Conservation (phyloP, 2,797 vertebrate genomes). For the Crenuchus spilurus region DNA sequence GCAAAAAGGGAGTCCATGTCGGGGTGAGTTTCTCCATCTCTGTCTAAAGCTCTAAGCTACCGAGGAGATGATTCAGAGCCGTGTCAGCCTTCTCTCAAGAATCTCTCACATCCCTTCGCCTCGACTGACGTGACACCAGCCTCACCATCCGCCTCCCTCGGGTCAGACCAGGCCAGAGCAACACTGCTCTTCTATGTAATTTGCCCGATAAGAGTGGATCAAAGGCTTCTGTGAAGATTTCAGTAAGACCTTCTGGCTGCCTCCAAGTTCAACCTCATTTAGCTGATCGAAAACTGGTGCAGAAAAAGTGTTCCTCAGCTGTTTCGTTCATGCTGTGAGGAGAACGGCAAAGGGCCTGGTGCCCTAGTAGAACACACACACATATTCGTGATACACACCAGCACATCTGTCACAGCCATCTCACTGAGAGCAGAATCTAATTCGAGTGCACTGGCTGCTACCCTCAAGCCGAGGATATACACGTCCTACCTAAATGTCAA, state of each 20-base stretch:
- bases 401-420: conserved; percentile 51
- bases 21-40: conserved; percentile 4
- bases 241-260: conserved; percentile 60
- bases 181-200: conserved; percentile 11
- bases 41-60: background rate
- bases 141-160: background rate
- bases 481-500: conserved; percentile 62
- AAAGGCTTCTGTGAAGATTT: conserved; percentile 64
- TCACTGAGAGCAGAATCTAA: conserved; percentile 56
- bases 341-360: conserved; percentile 7
- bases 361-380: conserved; percentile 32
- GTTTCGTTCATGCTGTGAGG: conserved; percentile 14
- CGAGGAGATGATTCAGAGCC: conserved; percentile 23
- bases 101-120: conserved; percentile 5
- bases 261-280: conserved; percentile 35
- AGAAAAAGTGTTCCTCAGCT: conserved; percentile 31
- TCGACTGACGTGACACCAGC: conserved; percentile 16
- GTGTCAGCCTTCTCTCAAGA: conserved; percentile 12
- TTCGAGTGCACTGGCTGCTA: conserved; percentile 51
- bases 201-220: conserved; percentile 24
- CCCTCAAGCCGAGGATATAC: conserved; percentile 53
- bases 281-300: conserved; percentile 25
- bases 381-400: conserved; percentile 21
- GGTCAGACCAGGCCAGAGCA: conserved; percentile 7
- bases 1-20: background rate